Evolutionary conservation across 2,797 vertebrate species (phyloP).

Genomic region (Siniperca obscura): DNA sequence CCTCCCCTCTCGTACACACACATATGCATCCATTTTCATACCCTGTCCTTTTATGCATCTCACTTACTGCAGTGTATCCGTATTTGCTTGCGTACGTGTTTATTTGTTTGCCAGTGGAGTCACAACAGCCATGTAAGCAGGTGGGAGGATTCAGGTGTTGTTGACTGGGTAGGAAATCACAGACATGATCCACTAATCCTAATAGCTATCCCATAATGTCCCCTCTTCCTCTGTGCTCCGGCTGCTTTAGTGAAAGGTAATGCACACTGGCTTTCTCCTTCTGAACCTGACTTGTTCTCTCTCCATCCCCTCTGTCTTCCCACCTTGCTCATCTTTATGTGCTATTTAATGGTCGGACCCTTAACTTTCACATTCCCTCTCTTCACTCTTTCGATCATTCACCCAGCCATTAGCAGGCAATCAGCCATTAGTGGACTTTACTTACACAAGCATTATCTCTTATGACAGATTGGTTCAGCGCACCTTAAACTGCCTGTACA

Average conservation of each 20-base stretch:
- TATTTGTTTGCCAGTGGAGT: slow-evolving; percentile 56
- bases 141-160: slow-evolving; percentile 81
- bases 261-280: slow-evolving; percentile 66
- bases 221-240: slow-evolving; percentile 60
- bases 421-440: slow-evolving; percentile 65
- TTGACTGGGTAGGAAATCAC: slow-evolving; percentile 82
- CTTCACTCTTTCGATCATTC: slow-evolving; percentile 63
- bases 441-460: slow-evolving; percentile 47
- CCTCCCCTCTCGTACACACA: background rate
- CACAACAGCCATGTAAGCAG: slow-evolving; percentile 79
- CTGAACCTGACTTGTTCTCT: slow-evolving; percentile 35
- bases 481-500: slow-evolving; percentile 18
- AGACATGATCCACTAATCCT: slow-evolving; percentile 80
- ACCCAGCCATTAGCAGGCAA: slow-evolving; percentile 54
- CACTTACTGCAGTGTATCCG: slow-evolving; percentile 20
- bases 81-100: slow-evolving; percentile 50
- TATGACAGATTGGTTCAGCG: slow-evolving; percentile 40
- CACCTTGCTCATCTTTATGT: slow-evolving; percentile 40
- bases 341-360: slow-evolving; percentile 59
- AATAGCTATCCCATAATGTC: slow-evolving; percentile 79
- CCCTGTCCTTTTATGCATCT: background rate
- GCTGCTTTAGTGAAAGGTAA: slow-evolving; percentile 74
- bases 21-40: slow-evolving; percentile 15
- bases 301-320: slow-evolving; percentile 16
- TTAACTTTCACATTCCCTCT: slow-evolving; percentile 51